phyloP scores from a whole-genome alignment of 2,113 vertebrate species.

The Charina bottae region DNA sequence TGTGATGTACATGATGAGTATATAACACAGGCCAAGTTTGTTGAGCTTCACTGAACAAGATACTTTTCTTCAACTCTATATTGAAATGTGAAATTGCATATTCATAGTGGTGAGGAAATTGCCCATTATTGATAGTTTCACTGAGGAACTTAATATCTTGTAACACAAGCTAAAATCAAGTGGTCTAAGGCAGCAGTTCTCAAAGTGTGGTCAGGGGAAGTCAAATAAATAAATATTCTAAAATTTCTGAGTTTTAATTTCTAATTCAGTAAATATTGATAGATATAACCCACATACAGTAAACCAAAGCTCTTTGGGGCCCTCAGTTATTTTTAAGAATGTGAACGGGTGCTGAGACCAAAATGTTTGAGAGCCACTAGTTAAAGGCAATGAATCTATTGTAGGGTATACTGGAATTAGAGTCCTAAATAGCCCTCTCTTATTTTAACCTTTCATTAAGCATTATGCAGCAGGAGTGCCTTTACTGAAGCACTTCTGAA shows the following conservation, averaged over 20 bases:
- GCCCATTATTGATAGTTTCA: background rate
- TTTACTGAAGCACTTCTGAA: background rate
- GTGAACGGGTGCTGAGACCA: background rate
- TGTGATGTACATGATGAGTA: background rate
- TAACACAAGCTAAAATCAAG: background rate
- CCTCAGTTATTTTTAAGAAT: background rate
- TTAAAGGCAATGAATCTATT: background rate
- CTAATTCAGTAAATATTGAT: background rate
- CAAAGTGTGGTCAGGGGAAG: background rate
- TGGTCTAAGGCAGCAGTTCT: background rate
- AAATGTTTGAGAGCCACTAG: background rate
- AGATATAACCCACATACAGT: background rate
- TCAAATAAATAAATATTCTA: background rate
- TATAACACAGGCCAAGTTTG: background rate
- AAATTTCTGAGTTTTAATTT: too few relatives aligned
- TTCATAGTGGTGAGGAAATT: background rate
- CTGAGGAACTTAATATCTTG: background rate
- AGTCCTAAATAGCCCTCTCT: background rate
- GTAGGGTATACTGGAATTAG: background rate
- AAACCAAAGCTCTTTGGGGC: background rate
- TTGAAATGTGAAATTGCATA: background rate
- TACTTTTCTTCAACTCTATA: background rate
- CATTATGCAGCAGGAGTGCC: background rate
- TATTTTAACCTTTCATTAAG: background rate
- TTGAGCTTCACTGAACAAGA: background rate